A percentile compares a stretch with the other conserved stretches of the same genome.
Conservation (phyloP, 1,140 invertebrate genomes). For the Drosophila simulans region DNA sequence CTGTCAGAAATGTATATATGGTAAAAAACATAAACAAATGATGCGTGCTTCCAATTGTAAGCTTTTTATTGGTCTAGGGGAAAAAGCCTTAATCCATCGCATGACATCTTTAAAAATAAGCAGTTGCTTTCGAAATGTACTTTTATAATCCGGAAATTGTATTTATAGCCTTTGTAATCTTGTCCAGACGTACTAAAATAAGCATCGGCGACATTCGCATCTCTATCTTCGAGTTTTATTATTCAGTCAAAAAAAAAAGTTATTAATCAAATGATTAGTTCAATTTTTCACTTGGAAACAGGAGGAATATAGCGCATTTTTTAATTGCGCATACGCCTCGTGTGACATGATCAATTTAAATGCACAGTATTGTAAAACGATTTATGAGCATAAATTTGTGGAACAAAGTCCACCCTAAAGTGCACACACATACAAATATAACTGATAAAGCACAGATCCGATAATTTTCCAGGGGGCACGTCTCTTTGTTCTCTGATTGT, state of each 20-base stretch:
- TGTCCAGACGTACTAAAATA: slow-evolving; percentile 27
- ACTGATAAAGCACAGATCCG: slow-evolving; percentile 19
- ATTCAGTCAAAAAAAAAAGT: neutral
- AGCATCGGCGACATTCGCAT: slow-evolving; percentile 4
- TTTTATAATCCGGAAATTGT: neutral
- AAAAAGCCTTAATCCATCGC: slow-evolving; percentile 3
- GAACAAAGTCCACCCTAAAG: slow-evolving; percentile 4
- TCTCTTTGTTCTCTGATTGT: slow-evolving; percentile 34
- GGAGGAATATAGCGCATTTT: neutral
- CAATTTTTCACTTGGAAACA: slow-evolving; percentile 43
- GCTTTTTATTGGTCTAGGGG: slow-evolving; percentile 1
- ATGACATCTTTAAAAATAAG: neutral
- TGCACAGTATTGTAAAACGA: neutral
- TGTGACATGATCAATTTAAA: neutral
- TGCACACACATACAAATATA: neutral
- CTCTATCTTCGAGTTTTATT: slow-evolving; percentile 13
- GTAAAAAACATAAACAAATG: slow-evolving; percentile 31
- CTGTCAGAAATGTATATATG: neutral
- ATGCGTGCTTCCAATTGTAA: neutral
- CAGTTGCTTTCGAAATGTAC: neutral
- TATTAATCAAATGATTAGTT: slow-evolving; percentile 15
- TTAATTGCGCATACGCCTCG: neutral
- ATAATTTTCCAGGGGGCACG: slow-evolving; percentile 61
- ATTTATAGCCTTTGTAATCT: slow-evolving; percentile 24
- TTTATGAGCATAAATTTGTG: neutral